Base-by-base conservation (phyloP, 1,140 invertebrate genomes). In the Microplitis demolitor region DNA sequence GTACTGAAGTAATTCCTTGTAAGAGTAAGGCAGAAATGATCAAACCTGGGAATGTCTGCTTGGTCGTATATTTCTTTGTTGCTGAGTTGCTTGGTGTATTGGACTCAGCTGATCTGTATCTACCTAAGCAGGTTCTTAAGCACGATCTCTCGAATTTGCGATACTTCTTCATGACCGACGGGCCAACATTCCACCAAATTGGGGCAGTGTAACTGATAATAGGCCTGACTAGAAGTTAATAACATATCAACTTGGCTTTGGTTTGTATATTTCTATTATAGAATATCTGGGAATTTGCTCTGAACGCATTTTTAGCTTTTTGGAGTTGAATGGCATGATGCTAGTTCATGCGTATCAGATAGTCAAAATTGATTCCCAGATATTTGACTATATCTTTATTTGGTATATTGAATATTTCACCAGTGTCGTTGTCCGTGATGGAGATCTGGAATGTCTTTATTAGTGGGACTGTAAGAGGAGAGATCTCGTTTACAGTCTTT, bases 31-130 rank as follows among this genome's bases (percentile, higher is more conserved):
- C 71, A 72, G 60, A 77, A 72, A 13, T 3, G 34, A 60, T 78
- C 76, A 3, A 78, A 69, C 69, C 77, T 71, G 0, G 70, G 50
- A 2, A 77, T 76, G 24, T 78, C 66, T 1, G 77, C 77, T n/a
- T 33, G 31, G 33, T 78, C 63, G 53, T 76, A 74, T 2, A 78
- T 37, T 37, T n/a, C 39, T 66, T 70, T 63, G 16, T 74, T 76
- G 14, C 62, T 74, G 4, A 39, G n/a, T 34, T 14, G 64, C 5
- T 72, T 64, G 16, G 24, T 66, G 34, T 66, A 77, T 69, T 51
- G 2, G 74, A 73, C 0, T 69, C 6, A 11, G 51, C 9, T 31
- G 72, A 70, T 14, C 73, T 24, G 53, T 66, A 54, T 11, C 39
- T 13, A 11, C 63, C 50, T 3, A 70, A 34, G 34, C 62, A 69